Percentiles rank a stretch among this genome's conserved stretches.
Conservation (phyloP, 2,888 invertebrate species). For the Rapana venosa region DNA sequence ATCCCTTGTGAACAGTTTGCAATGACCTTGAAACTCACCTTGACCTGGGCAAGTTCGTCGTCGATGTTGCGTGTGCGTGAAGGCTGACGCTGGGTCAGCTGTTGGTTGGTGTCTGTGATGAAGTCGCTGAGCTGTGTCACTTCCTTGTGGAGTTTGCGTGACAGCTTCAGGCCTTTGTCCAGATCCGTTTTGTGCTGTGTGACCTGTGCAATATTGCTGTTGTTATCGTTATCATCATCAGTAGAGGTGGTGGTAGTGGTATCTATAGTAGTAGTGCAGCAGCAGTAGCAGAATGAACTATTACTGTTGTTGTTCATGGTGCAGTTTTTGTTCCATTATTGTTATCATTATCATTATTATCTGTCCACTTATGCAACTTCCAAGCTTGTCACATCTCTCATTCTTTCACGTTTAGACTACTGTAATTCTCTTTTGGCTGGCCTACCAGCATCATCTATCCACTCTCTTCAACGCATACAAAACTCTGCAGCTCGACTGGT, state of each 20-base stretch:
- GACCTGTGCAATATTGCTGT: constrained; percentile 79
- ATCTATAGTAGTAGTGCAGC: too few relatives aligned
- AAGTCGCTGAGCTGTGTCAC: constrained; percentile 81
- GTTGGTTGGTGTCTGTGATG: constrained; percentile 81
- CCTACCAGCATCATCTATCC: too few relatives aligned
- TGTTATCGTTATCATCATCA: not conserved
- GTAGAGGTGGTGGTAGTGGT: not conserved
- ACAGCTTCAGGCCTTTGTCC: constrained; percentile 85
- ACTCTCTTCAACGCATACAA: too few relatives aligned
- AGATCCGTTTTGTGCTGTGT: constrained; percentile 87
- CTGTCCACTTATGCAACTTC: too few relatives aligned
- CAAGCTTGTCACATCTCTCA: too few relatives aligned
- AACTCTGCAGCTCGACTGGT: too few relatives aligned
- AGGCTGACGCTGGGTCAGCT: constrained; percentile 71
- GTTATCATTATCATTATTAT: not conserved
- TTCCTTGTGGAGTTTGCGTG: constrained; percentile 82
- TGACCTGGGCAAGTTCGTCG: constrained; percentile 71
- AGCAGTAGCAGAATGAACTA: too few relatives aligned
- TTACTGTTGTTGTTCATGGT: too few relatives aligned
- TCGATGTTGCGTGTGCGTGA: constrained; percentile 66
- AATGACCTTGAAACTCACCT: constrained; percentile 58
- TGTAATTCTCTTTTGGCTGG: too few relatives aligned
- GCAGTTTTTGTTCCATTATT: not conserved
- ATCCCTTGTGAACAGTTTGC: too few relatives aligned
- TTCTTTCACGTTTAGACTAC: too few relatives aligned